These are phyloP conservation scores for Lepidonotus clava DNA, from an alignment of 2,888 invertebrate genomes.

Conservation along the genomic window DNA sequence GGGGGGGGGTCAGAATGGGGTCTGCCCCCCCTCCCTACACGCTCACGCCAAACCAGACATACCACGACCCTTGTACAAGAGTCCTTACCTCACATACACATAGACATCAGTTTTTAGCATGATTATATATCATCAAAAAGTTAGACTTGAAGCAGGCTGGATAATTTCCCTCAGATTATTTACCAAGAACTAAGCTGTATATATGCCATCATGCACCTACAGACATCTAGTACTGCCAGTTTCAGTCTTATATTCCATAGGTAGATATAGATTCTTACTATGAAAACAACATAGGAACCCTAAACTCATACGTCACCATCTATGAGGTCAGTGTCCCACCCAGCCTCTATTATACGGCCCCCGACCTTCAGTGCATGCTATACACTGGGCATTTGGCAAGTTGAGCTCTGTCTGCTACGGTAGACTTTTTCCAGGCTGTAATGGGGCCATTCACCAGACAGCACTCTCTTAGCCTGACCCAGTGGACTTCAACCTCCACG, in stretches of 20 bases:
- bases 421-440: not conserved
- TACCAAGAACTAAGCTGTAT: too few relatives aligned
- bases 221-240: too few relatives aligned
- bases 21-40: not conserved
- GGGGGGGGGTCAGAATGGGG: not conserved
- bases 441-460: not conserved
- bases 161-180: too few relatives aligned
- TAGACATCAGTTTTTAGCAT: not conserved
- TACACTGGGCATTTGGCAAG: not conserved
- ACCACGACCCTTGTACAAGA: not conserved
- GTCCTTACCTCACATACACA: not conserved
- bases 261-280: too few relatives aligned
- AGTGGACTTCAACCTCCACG: slow-evolving; percentile 1
- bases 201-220: too few relatives aligned
- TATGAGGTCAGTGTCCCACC: not conserved
- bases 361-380: not conserved
- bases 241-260: too few relatives aligned
- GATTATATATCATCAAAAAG: not conserved
- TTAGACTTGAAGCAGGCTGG: too few relatives aligned
- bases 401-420: not conserved
- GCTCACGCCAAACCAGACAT: not conserved
- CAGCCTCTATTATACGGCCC: not conserved
- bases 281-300: not conserved
- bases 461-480: not conserved
- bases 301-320: not conserved